Conservation (phyloP, 1,140 invertebrate genomes). For the Pararge aegeria region DNA sequence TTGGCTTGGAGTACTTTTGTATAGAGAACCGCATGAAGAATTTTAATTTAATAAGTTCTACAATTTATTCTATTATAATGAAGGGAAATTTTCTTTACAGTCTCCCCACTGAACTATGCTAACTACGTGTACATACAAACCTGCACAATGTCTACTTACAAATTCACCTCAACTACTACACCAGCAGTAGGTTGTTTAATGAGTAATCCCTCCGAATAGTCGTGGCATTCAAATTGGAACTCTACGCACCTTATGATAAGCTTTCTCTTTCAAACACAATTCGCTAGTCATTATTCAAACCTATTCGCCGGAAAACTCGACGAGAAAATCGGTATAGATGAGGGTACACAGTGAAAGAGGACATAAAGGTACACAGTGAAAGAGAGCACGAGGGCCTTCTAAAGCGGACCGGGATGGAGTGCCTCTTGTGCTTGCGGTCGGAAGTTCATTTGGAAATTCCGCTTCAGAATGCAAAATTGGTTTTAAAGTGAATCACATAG, state of each 20-base stretch:
- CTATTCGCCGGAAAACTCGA: constrained; percentile 9
- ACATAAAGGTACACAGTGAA: constrained; percentile 2
- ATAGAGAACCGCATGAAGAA: too few relatives aligned
- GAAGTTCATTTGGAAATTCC: constrained; percentile 16
- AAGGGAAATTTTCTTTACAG: too few relatives aligned
- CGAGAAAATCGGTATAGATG: constrained; percentile 15
- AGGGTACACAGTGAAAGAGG: constrained; percentile 10
- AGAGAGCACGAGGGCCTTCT: neutral
- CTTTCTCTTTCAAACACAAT: neutral
- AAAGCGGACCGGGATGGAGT: constrained; percentile 14
- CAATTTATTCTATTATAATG: neutral
- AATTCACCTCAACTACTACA: neutral
- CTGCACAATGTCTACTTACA: neutral
- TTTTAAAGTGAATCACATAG: constrained; percentile 1
- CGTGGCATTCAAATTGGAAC: neutral
- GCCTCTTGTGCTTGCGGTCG: constrained; percentile 15
- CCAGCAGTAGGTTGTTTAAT: neutral
- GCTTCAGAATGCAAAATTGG: constrained; percentile 1
- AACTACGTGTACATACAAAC: neutral
- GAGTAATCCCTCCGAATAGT: neutral
- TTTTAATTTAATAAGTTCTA: neutral
- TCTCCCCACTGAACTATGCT: neutral
- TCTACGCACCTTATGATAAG: neutral
- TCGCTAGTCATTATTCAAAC: neutral
- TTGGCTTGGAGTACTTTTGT: too few relatives aligned